Base-by-base conservation (phyloP, 2,797 vertebrate species). In the Aeoliscus strigatus region DNA sequence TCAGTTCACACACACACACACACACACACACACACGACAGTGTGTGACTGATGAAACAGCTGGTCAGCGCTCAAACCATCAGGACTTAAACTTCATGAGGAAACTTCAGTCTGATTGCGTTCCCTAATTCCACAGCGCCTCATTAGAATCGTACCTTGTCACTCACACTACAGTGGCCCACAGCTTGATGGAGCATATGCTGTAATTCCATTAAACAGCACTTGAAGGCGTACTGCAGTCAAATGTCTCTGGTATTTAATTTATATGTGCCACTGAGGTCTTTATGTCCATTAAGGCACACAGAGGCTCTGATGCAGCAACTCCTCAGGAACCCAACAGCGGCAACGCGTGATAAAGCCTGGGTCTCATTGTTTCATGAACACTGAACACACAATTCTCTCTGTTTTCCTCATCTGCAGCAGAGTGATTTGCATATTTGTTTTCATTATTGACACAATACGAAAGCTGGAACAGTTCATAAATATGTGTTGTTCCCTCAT, bases 281-380 rank as follows among this genome's bases (percentile, higher is more conserved):
- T 71, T 76, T 46, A 68, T 62, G 69, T 75, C 62, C 63, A 76
- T 78, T 76, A 73, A 61, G 51, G 54, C 52, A 41, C 53, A 58
- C 17, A 33, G 61, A 60, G 44, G 60, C 62, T 27, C 59, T 63
- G 54, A 73, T 66, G 62, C 41, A 51, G 46, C 49, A 53, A 60
- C 65, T 72, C 51, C 46, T 50, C 59, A 66, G 68, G 66, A 78
- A 79, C 77, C 69, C 67, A 67, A 66, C 66, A 62, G 44, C 4
- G 10, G 33, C 36, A 46, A 57, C 14, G 18, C 44, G 23, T 46
- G 28, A 57, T 60, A 37, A 48, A 63, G 26, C 27, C 11, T 16
- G 27, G 40, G 33, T 50, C 44, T 27, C 25, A 15, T 39, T 58
- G 27, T 29, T 41, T 52, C 16, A 43, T 28, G 36, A 27, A 52